A percentile compares a stretch with the other conserved stretches of the same genome.
Conservation (phyloP, 2,113 vertebrate genomes). For the Microtus montanus region DNA sequence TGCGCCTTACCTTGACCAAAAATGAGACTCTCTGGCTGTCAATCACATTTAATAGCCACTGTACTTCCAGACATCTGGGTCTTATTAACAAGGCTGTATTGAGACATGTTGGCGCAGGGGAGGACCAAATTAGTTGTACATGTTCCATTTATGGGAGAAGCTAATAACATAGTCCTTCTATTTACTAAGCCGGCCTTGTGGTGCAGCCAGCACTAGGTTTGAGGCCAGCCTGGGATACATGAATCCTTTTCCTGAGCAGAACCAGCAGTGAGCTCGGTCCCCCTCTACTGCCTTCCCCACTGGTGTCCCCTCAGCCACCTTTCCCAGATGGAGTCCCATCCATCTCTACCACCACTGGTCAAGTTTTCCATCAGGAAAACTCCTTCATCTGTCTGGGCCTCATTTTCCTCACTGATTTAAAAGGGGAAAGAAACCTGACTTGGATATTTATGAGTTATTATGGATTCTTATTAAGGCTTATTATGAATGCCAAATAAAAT, state of each 20-base stretch:
- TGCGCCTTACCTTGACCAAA: not conserved
- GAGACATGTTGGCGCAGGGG: not conserved
- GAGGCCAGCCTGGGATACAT: not conserved
- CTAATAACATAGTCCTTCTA: not conserved
- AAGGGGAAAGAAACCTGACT: not conserved
- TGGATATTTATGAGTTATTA: not conserved
- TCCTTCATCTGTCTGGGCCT: not conserved
- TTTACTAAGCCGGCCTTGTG: not conserved
- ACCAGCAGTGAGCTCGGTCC: not conserved
- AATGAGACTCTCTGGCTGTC: not conserved
- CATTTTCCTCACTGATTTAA: constrained; percentile 9
- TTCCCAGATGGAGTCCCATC: not conserved
- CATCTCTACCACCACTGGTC: not conserved
- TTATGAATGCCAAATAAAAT: not conserved
- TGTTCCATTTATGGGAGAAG: not conserved
- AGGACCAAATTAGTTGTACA: not conserved
- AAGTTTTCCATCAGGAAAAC: not conserved
- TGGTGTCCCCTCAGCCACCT: not conserved
- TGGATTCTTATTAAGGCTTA: not conserved
- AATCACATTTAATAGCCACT: not conserved
- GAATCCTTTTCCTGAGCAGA: not conserved
- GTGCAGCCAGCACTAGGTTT: not conserved
- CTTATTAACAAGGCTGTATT: not conserved
- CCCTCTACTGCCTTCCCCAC: not conserved
- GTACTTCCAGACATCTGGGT: not conserved